Conservation (phyloP, 2,797 vertebrate species). For the Ctenosaura bakeri region DNA sequence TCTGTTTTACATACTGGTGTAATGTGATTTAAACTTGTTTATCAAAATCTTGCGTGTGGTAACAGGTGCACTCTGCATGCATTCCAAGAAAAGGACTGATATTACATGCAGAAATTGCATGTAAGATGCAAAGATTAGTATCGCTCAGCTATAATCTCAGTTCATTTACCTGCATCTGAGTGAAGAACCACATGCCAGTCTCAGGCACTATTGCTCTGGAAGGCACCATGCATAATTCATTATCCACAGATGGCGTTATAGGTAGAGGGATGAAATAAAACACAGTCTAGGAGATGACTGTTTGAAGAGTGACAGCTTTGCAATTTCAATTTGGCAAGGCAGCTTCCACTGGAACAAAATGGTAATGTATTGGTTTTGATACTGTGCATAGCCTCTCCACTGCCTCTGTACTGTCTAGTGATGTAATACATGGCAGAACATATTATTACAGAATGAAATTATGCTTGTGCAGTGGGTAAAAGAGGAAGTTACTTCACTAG, state of each 20-base stretch:
- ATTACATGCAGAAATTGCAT: neutral
- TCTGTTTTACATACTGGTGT: neutral
- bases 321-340: slow-evolving; percentile 43
- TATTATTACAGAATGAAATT: neutral
- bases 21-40: neutral
- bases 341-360: slow-evolving; percentile 31
- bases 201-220: slow-evolving; percentile 18
- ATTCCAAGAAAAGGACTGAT: neutral
- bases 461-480: neutral
- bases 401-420: rapidly evolving
- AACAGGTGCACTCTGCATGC: neutral
- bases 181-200: rapidly evolving
- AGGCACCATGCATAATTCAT: neutral
- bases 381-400: neutral
- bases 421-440: neutral
- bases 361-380: neutral
- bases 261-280: slow-evolving; percentile 21
- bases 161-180: slow-evolving; percentile 29
- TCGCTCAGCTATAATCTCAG: slow-evolving; percentile 1
- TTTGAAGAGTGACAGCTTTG: slow-evolving; percentile 22
- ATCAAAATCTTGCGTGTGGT: neutral
- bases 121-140: neutral
- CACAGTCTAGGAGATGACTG: neutral
- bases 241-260: slow-evolving; percentile 46
- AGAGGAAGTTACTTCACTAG: neutral